These are phyloP conservation scores for Helicoverpa armigera DNA, from an alignment of 1,140 invertebrate genomes.

Conservation along the genomic window DNA sequence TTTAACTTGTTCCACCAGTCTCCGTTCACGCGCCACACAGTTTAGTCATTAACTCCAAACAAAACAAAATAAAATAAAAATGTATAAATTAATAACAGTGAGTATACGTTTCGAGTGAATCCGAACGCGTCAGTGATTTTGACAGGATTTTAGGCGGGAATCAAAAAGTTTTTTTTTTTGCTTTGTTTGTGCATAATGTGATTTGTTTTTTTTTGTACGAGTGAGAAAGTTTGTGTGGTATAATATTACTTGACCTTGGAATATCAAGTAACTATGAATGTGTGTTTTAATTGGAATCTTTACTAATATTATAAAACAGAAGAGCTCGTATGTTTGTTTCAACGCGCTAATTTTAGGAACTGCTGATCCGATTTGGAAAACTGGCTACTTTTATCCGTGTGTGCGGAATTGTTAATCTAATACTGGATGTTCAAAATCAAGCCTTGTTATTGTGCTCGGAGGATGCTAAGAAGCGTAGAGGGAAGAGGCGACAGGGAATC, in stretches of 20 bases:
- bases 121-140: constrained; percentile 16
- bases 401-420: too few relatives aligned
- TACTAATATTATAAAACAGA: too few relatives aligned
- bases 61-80: constrained; percentile 30
- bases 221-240: not conserved
- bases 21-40: constrained; percentile 51
- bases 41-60: constrained; percentile 44
- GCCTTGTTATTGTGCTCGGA: too few relatives aligned
- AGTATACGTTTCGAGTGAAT: constrained; percentile 21
- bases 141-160: constrained; percentile 31
- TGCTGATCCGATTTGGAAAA: too few relatives aligned
- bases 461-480: too few relatives aligned
- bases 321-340: too few relatives aligned
- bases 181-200: constrained; percentile 1
- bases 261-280: not conserved
- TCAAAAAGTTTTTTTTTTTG: not conserved
- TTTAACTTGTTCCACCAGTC: constrained; percentile 59
- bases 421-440: too few relatives aligned
- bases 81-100: constrained; percentile 42
- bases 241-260: not conserved
- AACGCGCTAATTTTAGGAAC: too few relatives aligned
- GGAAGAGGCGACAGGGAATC: too few relatives aligned
- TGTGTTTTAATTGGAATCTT: too few relatives aligned
- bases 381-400: too few relatives aligned
- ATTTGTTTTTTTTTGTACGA: not conserved